Base-by-base conservation (phyloP, 2,797 vertebrate species). In the Onychomys leucogaster region DNA sequence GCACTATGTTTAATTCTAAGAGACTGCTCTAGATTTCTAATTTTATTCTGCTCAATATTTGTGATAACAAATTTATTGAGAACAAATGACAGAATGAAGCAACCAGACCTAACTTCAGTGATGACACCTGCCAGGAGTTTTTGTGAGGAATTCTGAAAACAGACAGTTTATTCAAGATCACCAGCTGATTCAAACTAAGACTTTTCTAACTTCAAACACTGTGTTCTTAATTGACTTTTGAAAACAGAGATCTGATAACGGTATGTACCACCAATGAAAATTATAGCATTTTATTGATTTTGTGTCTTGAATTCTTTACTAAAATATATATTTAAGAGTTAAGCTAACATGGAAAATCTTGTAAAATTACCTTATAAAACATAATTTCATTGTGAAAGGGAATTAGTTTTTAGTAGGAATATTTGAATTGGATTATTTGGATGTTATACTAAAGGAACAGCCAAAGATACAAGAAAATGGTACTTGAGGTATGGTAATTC, bases 311-410 rank as follows among this genome's bases (percentile, higher is more conserved):
- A 78, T 78, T 78, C 76, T 78, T 78, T 34, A 52, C 34, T 78
- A 32, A 49, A 49, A 49, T 29, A 29, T 77, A 49, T 78, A 61
- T 52, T 29, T 78, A 78, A 89, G 57, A 95, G 69, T 96, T 94
- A 78, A 80, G 16, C 76, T 96, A 97, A 94, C 63, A 90, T 84
- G 91, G 86, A 92, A 97, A 97, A 88, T 81, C 71, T 89, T 93
- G 0, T 94, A 91, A 96, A 95, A 96, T 94, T 92, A 90, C 32
- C 90, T 87, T 89, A 91, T 89, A 89, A 96, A 94, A 92, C 69
- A 76, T 57, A 90, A 94, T 90, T 90, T 85, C 71, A 94, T 81
- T 94, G 37, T 91, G 84, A 59, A 91, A 94, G 73, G 65, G 63
- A 96, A 84, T 52, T 52, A 29, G 69, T 80, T 81, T 94, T 96